These are phyloP conservation scores for Sycobia sp. DNA, from an alignment of 1,140 invertebrate species.

Conservation along the genomic window DNA sequence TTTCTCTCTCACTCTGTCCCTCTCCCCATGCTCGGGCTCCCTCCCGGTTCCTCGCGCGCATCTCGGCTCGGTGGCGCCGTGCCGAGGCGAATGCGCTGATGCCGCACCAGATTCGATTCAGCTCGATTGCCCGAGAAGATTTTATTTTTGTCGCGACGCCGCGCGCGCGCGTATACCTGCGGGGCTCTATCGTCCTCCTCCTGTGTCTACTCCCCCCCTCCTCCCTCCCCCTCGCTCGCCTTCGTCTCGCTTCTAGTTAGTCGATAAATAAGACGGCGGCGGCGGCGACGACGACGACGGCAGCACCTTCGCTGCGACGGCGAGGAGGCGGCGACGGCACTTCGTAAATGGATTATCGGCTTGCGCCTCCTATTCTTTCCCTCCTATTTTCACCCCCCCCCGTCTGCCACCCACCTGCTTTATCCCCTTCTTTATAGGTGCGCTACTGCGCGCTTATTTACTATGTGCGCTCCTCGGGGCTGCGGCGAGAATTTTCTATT, in stretches of 20 bases:
- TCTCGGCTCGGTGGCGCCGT: neutral
- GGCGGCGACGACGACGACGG: no score
- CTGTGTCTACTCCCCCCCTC: conserved; percentile 18
- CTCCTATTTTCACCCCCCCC: neutral
- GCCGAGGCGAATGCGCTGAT: conserved; percentile 48
- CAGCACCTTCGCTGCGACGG: conserved; percentile 29
- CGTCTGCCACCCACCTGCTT: no score
- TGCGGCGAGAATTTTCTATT: no score
- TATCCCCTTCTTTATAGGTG: no score
- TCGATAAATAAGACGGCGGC: conserved; percentile 44
- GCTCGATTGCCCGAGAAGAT: conserved; percentile 42
- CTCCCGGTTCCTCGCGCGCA: no score
- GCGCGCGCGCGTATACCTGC: no score
- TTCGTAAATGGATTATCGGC: conserved; percentile 47
- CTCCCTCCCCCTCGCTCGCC: conserved; percentile 8
- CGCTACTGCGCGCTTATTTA: no score
- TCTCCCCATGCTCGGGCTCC: no score
- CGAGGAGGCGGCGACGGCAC: neutral
- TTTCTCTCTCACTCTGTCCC: conserved; percentile 28
- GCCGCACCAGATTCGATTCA: conserved; percentile 45
- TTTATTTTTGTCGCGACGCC: conserved; percentile 42
- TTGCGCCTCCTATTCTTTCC: neutral
- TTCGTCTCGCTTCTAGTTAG: conserved; percentile 24
- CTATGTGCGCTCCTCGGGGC: no score
- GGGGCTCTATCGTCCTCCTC: no score